Base-by-base conservation (phyloP, 2,888 invertebrate genomes). In the Eupeodes latifasciatus region DNA sequence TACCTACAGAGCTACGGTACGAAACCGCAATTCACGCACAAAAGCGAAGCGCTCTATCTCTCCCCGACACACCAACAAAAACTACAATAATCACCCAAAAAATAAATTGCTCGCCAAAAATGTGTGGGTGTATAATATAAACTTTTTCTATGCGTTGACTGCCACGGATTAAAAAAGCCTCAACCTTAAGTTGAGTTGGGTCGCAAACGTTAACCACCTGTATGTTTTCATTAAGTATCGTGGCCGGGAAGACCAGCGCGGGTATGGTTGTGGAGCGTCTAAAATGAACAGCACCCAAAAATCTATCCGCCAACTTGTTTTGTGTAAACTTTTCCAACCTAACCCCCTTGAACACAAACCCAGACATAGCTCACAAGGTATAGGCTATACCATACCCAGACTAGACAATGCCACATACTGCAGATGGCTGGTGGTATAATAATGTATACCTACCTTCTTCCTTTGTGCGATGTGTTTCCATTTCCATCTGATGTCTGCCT, bases 181-280 rank as follows among this genome's bases (percentile, higher is more conserved):
- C 47, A 66, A 27, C 27, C 44, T 14, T 47, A 27, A 61, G 61
- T 44, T 40, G 62, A 16, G 66, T 27, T 27, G 49, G 66, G 49
- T 69, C 57, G 57, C 57, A 66, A 67, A 74, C 57, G 57, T 66
- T 74, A 81, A 76, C 67, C 81, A 76, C 75, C 69, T 69, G 61
- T 76, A 61, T 55, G 34, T 74, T 36, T 61, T 36, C 40, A 75
- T 81, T 76, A 76, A 62, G 59, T 27, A 67, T 0, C n/a, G 47
- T 9, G 75, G 6, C 47, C 14, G 57, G 14, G 34, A 19, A 40
- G 36, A 12, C 19, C 14, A 16, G 40, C 4, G 40, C 3, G 40
- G 40, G 40, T 1, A 2, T 7, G 40, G 40, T 7, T 40, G 40
- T 40, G 40, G 5, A 16, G 11, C 62, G 10, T 40, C 66, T 62